Percentiles rank a stretch among this genome's conserved stretches.
These are phyloP conservation scores for Choreutis nemorana DNA, from an alignment of 2,888 invertebrate species.

Conservation along the genomic window DNA sequence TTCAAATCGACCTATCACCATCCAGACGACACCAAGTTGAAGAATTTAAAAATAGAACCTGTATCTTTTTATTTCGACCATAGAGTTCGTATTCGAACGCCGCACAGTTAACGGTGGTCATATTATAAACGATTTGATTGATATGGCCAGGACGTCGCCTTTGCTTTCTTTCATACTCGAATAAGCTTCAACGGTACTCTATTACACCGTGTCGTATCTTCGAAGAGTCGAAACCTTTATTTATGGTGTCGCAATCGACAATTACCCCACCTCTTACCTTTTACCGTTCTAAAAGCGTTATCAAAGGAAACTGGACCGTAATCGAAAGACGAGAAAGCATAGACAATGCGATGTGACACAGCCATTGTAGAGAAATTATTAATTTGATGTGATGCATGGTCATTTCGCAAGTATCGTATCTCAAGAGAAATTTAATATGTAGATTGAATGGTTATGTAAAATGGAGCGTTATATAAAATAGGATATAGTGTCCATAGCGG, in stretches of 20 bases:
- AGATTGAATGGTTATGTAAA: background rate
- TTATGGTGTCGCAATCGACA: constrained; percentile 43
- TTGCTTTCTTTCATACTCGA: constrained; percentile 59
- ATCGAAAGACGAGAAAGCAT: constrained; percentile 8
- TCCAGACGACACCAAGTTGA: constrained; percentile 31
- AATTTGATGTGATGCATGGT: constrained; percentile 27
- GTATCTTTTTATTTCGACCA: no score
- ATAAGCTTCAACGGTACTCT: constrained; percentile 56
- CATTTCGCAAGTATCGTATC: constrained; percentile 27
- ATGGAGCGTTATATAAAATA: background rate
- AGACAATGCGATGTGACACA: constrained; percentile 12
- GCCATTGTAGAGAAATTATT: constrained; percentile 45
- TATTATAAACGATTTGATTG: constrained; percentile 58
- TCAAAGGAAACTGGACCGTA: constrained; percentile 15
- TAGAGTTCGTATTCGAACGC: no score
- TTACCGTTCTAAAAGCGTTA: constrained; percentile 10
- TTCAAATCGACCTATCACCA: constrained; percentile 58
- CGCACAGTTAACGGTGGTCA: constrained; percentile 15
- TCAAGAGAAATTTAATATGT: constrained; percentile 37
- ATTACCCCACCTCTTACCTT: constrained; percentile 7
- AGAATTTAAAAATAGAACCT: no score
- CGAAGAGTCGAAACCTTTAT: constrained; percentile 48
- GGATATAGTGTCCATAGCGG: background rate
- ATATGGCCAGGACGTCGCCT: constrained; percentile 55
- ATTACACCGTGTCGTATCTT: constrained; percentile 51